Conservation (phyloP, 92 coral and sea anemone genomes). For the Parazoanthus atlanticus region DNA sequence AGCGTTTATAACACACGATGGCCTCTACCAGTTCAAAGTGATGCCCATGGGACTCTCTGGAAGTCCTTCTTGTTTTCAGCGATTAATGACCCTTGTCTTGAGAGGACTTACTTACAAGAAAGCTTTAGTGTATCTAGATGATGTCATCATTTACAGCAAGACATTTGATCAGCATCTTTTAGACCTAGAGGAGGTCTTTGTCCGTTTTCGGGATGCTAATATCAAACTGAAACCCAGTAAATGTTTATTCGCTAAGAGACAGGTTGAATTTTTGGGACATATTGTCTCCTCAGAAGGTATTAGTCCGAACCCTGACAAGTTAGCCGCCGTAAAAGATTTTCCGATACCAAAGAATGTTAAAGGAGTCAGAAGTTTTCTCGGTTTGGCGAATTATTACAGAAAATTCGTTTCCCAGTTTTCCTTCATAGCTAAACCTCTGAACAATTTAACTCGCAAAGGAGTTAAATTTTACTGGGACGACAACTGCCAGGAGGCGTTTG, state of each 20-base stretch:
- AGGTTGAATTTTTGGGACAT: slow-evolving; percentile 61
- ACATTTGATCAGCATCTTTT: slow-evolving; percentile 51
- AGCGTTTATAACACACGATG: slow-evolving; percentile 62
- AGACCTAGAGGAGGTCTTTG: slow-evolving; percentile 50
- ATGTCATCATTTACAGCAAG: slow-evolving; percentile 50
- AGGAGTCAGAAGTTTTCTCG: slow-evolving; percentile 61
- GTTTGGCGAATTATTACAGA: slow-evolving; percentile 60
- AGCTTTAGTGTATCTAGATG: slow-evolving; percentile 60
- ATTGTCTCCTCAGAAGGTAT: slow-evolving; percentile 57
- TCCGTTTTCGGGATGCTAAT: slow-evolving; percentile 57
- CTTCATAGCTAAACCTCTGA: slow-evolving; percentile 41
- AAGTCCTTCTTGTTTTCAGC: slow-evolving; percentile 64
- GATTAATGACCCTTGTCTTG: slow-evolving; percentile 52
- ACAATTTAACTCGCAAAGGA: slow-evolving; percentile 33
- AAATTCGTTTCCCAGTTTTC: slow-evolving; percentile 67
- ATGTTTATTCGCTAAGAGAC: slow-evolving; percentile 52
- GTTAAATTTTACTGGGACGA: slow-evolving; percentile 39
- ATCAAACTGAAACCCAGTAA: slow-evolving; percentile 64
- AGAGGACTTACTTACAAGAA: slow-evolving; percentile 49
- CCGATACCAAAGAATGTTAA: slow-evolving; percentile 58
- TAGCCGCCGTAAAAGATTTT: slow-evolving; percentile 49
- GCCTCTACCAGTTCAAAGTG: slow-evolving; percentile 56
- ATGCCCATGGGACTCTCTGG: slow-evolving; percentile 61
- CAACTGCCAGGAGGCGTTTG: slow-evolving; percentile 35
- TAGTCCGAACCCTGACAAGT: slow-evolving; percentile 60